Evolutionary conservation across 23 tunicate species (phyloP), one percentile per base, ranked within the genome.

Genomic region (Ciona savignyi): DNA sequence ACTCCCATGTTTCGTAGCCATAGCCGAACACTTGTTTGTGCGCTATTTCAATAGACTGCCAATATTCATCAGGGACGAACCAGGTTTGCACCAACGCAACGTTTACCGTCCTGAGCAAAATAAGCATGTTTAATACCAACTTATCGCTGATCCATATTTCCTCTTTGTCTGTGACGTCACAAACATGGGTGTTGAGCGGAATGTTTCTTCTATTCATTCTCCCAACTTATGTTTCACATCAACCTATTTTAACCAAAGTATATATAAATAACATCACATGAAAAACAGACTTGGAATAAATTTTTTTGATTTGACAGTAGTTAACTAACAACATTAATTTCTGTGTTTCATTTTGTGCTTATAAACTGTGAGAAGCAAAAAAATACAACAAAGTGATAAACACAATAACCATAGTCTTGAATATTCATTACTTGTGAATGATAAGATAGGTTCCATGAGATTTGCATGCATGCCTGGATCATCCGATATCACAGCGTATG

Each of bases 41-140:
- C 64, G 97, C 97, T 20, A 91, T 85, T 76, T 91, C 97, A 22
- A 80, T 42, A 22, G 97, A 84, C 51, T 91, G 97, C 97, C 97
- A 91, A 67, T 91, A 91, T 62, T 91, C 97, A 71, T 91, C 97
- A 1, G 97, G 91, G 29, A 80, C 97, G 72, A 91, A 91, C 74
- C 86, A 85, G 22, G 86, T 91, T 66, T 72, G 83, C 15, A 91
- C 90, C 2, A 80, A 60, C 25, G 80, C 34, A 23, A 85, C 69
- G 56, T 85, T 91, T 0, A 80, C 11, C 9, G 76, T 30, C 6
- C 85, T 81, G 2, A 83, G 23, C 1, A 28, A 25, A 49, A 81
- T 24, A 23, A 86, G 25, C 27, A 31, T n/a, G 32, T 28, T 24
- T 32, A 82, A 22, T 27, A 82, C 24, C 19, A 28, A 1, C 23